Conservation (phyloP, 2,888 invertebrate species). For the Adela reaumurella region DNA sequence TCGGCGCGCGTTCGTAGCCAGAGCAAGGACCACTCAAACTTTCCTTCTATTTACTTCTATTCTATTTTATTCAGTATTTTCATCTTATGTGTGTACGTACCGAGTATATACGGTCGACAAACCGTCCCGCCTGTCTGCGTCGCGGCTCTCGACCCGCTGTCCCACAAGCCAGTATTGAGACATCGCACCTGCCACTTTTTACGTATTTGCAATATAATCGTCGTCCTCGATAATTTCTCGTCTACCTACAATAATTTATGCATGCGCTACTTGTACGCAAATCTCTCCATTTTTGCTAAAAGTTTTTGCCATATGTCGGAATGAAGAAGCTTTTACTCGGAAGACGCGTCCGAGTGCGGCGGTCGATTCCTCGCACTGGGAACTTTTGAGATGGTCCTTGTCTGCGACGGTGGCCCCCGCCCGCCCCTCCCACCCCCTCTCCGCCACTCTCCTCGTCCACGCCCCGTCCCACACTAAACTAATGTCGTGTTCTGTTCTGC, state of each 20-base stretch:
- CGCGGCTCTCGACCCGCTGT: not conserved
- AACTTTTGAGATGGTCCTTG: constrained; percentile 95
- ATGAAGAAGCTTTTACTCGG: not conserved
- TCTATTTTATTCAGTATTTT: constrained; percentile 19
- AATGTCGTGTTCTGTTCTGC: constrained; percentile 65
- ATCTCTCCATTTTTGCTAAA: constrained; percentile 19
- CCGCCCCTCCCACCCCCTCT: constrained; percentile 18
- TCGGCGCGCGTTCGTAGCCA: too few species aligned
- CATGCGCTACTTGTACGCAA: constrained; percentile 43
- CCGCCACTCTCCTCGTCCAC: too few species aligned
- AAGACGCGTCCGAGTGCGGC: constrained; percentile 14
- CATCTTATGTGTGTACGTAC: constrained; percentile 19
- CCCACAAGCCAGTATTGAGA: not conserved
- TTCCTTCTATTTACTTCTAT: constrained; percentile 41
- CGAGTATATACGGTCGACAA: constrained; percentile 10
- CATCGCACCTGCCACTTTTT: constrained; percentile 26
- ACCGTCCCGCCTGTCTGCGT: not conserved
- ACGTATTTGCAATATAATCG: constrained; percentile 29
- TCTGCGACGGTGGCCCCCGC: too few species aligned
- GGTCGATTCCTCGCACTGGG: constrained; percentile 44
- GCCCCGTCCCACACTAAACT: constrained; percentile 47
- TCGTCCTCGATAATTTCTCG: constrained; percentile 31
- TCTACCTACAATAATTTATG: constrained; percentile 29
- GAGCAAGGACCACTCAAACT: constrained; percentile 80
- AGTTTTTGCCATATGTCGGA: constrained; percentile 6